Conservation (phyloP, 1,140 invertebrate species). For the Drosophila serrata region DNA sequence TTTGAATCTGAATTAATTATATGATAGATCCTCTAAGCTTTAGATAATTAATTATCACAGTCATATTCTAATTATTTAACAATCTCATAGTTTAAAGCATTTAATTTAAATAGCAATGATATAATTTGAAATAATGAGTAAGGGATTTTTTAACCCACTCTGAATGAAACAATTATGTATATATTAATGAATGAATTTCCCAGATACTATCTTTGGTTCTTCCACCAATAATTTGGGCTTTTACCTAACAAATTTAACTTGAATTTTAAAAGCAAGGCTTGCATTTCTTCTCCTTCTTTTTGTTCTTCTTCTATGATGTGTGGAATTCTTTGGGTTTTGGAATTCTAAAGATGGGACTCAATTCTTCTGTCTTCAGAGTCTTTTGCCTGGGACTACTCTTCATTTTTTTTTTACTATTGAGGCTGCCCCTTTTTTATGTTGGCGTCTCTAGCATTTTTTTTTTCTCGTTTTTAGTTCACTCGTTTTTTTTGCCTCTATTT, state of each 20-base stretch:
- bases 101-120: background rate
- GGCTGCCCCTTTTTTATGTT: conserved; percentile 6
- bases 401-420: conserved; percentile 6
- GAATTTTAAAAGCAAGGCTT: background rate
- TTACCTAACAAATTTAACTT: background rate
- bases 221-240: background rate
- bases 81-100: background rate
- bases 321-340: background rate
- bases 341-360: background rate
- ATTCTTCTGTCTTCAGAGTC: conserved; percentile 30
- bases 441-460: conserved; percentile 5
- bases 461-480: conserved; percentile 32
- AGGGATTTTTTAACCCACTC: background rate
- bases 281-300: background rate
- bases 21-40: background rate
- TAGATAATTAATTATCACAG: background rate
- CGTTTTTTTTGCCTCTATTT: conserved; percentile 25
- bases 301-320: background rate
- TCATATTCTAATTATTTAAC: background rate
- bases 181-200: background rate
- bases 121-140: conserved; percentile 5
- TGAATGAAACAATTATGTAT: conserved; percentile 7
- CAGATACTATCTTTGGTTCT: conserved; percentile 7
- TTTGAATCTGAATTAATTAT: background rate
- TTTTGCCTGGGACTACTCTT: conserved; percentile 10